A percentile compares a stretch with the other conserved stretches of the same genome.
Evolutionary conservation across 2,888 invertebrate genomes (phyloP).

Genomic region (Drosophila anceps): DNA sequence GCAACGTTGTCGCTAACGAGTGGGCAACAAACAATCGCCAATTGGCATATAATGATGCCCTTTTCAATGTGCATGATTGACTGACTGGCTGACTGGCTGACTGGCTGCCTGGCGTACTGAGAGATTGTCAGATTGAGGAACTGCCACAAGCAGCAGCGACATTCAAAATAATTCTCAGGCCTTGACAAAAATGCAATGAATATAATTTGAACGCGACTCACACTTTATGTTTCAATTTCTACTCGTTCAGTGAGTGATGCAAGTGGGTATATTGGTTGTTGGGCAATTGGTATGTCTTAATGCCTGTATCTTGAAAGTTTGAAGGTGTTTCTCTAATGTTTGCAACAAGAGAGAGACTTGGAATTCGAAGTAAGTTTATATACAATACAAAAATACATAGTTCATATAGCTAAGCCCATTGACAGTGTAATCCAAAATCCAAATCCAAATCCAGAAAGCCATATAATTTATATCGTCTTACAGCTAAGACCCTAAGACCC

Average conservation of each 20-base stretch:
- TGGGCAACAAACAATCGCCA: conserved; percentile 77
- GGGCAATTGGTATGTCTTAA: not conserved
- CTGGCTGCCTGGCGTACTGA: conserved; percentile 26
- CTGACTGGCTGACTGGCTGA: conserved; percentile 32
- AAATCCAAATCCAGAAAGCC: too few relatives aligned
- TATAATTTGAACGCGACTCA: conserved; percentile 64
- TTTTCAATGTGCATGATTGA: conserved; percentile 44
- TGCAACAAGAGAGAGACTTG: too few relatives aligned
- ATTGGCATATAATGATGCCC: conserved; percentile 81
- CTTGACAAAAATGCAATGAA: conserved; percentile 75
- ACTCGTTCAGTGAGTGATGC: not conserved
- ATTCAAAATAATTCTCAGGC: conserved; percentile 74
- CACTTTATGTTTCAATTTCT: conserved; percentile 55
- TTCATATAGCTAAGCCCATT: too few relatives aligned
- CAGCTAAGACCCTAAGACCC: too few relatives aligned
- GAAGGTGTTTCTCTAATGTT: too few relatives aligned
- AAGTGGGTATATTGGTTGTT: not conserved
- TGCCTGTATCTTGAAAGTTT: not conserved
- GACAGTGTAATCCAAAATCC: too few relatives aligned
- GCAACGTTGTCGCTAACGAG: conserved; percentile 40
- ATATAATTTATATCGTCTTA: not conserved
- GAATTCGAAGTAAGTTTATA: too few relatives aligned
- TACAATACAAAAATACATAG: too few relatives aligned
- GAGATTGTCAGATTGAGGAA: conserved; percentile 40
- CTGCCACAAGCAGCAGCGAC: conserved; percentile 72